Conservation (phyloP, 1,140 invertebrate species). For the Alviniconcha marisindica region DNA sequence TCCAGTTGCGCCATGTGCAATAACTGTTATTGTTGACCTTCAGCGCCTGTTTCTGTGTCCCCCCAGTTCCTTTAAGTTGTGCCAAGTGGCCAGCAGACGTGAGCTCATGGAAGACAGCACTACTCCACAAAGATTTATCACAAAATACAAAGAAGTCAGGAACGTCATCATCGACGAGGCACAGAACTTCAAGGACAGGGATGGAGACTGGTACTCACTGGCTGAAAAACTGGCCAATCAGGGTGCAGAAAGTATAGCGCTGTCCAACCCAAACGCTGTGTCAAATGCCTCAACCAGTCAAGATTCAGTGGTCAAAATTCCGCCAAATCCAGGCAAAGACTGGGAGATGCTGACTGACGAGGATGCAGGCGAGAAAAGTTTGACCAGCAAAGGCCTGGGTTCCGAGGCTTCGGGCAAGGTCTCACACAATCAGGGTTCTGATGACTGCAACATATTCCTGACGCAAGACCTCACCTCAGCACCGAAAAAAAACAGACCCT, state of each 20-base stretch:
- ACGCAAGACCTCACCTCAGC: not conserved
- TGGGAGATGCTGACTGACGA: too few relatives aligned
- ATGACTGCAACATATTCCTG: too few relatives aligned
- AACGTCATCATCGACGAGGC: conserved; percentile 67
- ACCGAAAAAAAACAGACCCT: not conserved
- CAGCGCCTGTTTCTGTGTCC: not conserved
- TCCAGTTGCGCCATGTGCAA: too few relatives aligned
- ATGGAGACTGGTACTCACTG: conserved; percentile 67
- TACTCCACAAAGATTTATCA: conserved; percentile 1
- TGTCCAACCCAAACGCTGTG: not conserved
- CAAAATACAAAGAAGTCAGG: conserved; percentile 48
- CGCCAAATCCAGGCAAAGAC: too few relatives aligned
- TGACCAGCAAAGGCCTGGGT: not conserved
- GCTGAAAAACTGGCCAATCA: conserved; percentile 50
- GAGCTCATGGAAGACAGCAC: conserved; percentile 52
- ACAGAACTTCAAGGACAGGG: conserved; percentile 70
- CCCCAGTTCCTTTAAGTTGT: conserved; percentile 63
- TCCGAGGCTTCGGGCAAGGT: not conserved
- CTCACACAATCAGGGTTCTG: too few relatives aligned
- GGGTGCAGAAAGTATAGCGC: not conserved
- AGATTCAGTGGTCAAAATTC: too few relatives aligned
- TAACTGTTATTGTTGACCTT: too few relatives aligned
- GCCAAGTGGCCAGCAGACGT: conserved; percentile 55
- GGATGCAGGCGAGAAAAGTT: not conserved
- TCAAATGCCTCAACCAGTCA: not conserved